Evolutionary conservation across 2,113 vertebrate genomes (phyloP).

Genomic region (Albula glossodonta): DNA sequence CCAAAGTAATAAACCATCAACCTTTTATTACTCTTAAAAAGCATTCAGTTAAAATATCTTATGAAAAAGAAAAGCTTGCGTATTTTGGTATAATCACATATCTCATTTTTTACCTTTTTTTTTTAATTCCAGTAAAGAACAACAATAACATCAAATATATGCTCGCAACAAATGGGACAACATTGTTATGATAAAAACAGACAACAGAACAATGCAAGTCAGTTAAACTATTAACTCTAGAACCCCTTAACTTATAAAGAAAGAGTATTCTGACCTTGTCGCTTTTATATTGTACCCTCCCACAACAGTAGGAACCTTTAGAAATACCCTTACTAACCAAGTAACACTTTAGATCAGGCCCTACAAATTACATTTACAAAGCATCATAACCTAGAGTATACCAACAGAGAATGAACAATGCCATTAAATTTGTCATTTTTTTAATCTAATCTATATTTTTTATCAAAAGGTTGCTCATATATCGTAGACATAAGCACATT

Average conservation of each 20-base stretch:
- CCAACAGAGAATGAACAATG: constrained; percentile 14
- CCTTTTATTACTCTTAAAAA: constrained; percentile 54
- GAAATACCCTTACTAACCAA: constrained; percentile 27
- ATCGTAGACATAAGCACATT: neutral
- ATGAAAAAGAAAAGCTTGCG: constrained; percentile 48
- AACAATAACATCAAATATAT: constrained; percentile 49
- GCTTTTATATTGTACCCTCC: constrained; percentile 42
- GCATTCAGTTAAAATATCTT: constrained; percentile 44
- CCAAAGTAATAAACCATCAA: constrained; percentile 47
- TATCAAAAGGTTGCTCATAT: neutral
- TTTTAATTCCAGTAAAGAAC: constrained; percentile 27
- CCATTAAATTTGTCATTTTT: neutral
- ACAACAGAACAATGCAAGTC: constrained; percentile 39
- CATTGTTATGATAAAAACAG: constrained; percentile 37
- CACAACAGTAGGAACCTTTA: constrained; percentile 49
- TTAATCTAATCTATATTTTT: neutral
- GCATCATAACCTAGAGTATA: constrained; percentile 8
- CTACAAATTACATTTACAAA: constrained; percentile 16
- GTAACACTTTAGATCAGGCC: constrained; percentile 34
- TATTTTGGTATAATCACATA: constrained; percentile 45
- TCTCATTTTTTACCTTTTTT: constrained; percentile 30
- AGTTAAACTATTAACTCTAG: constrained; percentile 45
- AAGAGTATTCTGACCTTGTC: constrained; percentile 48
- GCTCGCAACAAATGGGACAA: constrained; percentile 45
- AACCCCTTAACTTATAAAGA: constrained; percentile 53